phyloP scores from a whole-genome alignment of 1,140 invertebrate genomes.

The Drosophila nebulosa region DNA sequence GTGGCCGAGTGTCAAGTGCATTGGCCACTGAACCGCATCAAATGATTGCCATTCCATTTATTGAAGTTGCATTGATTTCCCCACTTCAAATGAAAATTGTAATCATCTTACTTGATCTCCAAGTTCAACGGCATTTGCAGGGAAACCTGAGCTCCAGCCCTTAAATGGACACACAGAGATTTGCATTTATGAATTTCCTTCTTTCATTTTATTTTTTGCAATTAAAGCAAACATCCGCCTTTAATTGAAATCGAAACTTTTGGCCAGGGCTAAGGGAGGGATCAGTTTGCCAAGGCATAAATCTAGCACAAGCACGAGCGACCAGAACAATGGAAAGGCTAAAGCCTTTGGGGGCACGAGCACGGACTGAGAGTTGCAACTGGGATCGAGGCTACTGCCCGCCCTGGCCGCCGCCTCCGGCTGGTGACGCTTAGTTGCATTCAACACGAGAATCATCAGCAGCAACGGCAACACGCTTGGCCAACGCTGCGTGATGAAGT shows the following conservation, averaged over 20 bases:
- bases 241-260: constrained; percentile 74
- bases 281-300: constrained; percentile 44
- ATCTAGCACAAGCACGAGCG: constrained; percentile 75
- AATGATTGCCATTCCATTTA: constrained; percentile 16
- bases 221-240: constrained; percentile 69
- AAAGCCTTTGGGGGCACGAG: constrained; percentile 22
- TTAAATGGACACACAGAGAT: constrained; percentile 7
- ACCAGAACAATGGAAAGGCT: constrained; percentile 60
- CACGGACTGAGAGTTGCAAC: not conserved
- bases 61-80: not conserved
- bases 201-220: constrained; percentile 37
- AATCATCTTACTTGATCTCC: constrained; percentile 31
- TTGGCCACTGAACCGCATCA: constrained; percentile 51
- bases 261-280: not conserved
- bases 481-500: constrained; percentile 75
- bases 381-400: not conserved
- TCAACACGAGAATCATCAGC: constrained; percentile 33
- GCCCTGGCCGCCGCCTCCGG: constrained; percentile 14
- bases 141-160: constrained; percentile 38
- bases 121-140: constrained; percentile 60
- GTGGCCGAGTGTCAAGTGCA: constrained; percentile 62
- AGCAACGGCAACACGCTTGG: constrained; percentile 61
- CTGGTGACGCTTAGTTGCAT: constrained; percentile 42
- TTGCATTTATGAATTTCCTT: constrained; percentile 58
- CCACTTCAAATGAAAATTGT: not conserved